Evolutionary conservation across 2,888 invertebrate species (phyloP).

Genomic region (Bimastos eiseni): DNA sequence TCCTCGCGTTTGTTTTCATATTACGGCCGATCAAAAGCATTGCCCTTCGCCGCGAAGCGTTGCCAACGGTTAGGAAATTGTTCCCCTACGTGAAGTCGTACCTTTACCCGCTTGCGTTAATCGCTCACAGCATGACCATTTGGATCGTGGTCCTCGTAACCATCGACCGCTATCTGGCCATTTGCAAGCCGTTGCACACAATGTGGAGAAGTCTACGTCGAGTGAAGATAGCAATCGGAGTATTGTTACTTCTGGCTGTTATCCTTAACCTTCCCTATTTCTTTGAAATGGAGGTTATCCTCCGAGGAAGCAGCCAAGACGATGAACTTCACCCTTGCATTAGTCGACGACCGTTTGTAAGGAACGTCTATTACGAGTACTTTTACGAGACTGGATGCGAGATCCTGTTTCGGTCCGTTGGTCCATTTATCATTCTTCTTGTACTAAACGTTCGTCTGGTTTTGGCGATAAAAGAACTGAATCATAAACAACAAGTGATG

Average conservation of each 20-base stretch:
- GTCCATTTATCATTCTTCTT: constrained; percentile 43
- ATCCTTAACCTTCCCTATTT: constrained; percentile 44
- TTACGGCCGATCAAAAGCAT: constrained; percentile 40
- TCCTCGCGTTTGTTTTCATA: constrained; percentile 42
- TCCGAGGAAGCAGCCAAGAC: not conserved
- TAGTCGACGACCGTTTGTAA: too few species aligned
- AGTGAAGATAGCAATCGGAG: constrained; percentile 39
- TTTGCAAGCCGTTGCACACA: constrained; percentile 42
- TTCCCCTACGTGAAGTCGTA: constrained; percentile 35
- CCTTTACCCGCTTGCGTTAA: constrained; percentile 43
- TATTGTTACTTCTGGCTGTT: constrained; percentile 40
- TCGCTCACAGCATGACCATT: constrained; percentile 43
- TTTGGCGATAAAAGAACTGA: constrained; percentile 27
- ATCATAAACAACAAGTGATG: not conserved
- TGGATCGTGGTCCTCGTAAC: constrained; percentile 46
- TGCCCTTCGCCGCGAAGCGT: not conserved
- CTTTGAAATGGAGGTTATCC: constrained; percentile 35
- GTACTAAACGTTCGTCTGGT: constrained; percentile 40
- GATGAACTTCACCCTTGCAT: not conserved
- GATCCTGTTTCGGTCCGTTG: constrained; percentile 44
- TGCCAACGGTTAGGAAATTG: not conserved
- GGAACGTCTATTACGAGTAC: too few species aligned
- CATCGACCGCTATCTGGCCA: constrained; percentile 45
- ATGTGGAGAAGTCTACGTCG: constrained; percentile 41
- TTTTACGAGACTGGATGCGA: too few species aligned